phyloP scores from a whole-genome alignment of 2,113 vertebrate genomes.

The Atherinomorus stipes region DNA sequence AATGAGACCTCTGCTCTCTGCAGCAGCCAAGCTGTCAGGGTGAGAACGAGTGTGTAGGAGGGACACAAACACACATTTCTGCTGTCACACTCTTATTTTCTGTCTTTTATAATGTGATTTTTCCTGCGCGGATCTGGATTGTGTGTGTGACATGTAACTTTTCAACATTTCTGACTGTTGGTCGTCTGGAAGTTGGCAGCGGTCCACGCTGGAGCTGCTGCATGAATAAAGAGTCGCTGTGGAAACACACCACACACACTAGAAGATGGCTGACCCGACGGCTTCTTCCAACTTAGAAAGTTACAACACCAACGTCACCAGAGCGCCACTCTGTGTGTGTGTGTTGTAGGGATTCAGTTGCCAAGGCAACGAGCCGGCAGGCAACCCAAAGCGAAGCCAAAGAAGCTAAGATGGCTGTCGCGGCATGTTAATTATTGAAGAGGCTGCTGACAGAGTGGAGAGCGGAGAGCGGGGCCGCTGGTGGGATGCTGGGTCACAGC shows the following conservation, averaged over 20 bases:
- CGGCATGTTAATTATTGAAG: conserved; percentile 76
- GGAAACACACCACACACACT: conserved; percentile 49
- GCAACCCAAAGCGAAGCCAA: conserved; percentile 61
- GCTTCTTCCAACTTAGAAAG: conserved; percentile 37
- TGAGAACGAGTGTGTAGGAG: conserved; percentile 57
- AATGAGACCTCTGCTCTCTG: conserved; percentile 69
- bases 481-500: conserved; percentile 65
- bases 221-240: conserved; percentile 53
- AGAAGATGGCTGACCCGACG: conserved; percentile 50
- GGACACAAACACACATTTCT: conserved; percentile 8
- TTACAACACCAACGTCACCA: conserved; percentile 20
- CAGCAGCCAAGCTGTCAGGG: conserved; percentile 68
- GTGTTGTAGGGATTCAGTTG: conserved; percentile 46
- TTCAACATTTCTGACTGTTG: not conserved
- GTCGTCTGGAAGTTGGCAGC: not conserved
- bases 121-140: no score
- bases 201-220: not conserved
- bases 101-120: not conserved
- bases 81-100: conserved; percentile 6
- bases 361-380: conserved; percentile 64
- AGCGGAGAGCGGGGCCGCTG: conserved; percentile 39
- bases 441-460: conserved; percentile 57
- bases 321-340: not conserved
- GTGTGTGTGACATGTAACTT: no score
- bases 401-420: conserved; percentile 75